phyloP scores from a whole-genome alignment of 1,140 invertebrate genomes.

The Linepithema humile region DNA sequence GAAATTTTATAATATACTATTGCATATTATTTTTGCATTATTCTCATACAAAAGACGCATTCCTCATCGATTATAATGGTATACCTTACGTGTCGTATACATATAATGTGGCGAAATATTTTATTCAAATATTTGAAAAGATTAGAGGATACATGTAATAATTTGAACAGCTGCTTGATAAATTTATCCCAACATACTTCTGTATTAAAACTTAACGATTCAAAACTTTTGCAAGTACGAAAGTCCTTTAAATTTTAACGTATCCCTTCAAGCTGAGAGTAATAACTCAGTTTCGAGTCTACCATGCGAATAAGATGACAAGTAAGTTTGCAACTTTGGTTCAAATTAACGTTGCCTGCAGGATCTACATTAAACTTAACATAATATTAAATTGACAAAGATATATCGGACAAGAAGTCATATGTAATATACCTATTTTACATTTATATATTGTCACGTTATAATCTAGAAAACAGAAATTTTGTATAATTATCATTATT shows the following conservation, averaged over 20 bases:
- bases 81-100: not conserved
- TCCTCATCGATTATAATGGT: not conserved
- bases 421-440: not conserved
- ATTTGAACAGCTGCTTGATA: constrained; percentile 12
- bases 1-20: not conserved
- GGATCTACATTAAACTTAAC: constrained; percentile 24
- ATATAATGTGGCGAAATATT: not conserved
- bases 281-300: constrained; percentile 54
- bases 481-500: not conserved
- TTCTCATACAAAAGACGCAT: not conserved
- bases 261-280: constrained; percentile 31
- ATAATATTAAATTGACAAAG: constrained; percentile 50
- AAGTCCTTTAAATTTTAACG: constrained; percentile 49
- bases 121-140: not conserved
- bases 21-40: not conserved
- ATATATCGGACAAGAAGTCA: not conserved
- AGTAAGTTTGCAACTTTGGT: constrained; percentile 49
- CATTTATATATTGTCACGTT: not conserved
- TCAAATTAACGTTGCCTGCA: constrained; percentile 31
- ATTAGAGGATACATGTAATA: not conserved
- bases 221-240: constrained; percentile 4
- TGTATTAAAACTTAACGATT: constrained; percentile 47
- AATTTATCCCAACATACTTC: not conserved
- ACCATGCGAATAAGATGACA: constrained; percentile 40
- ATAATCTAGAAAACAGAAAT: not conserved